Conservation (phyloP, 2,888 invertebrate species). For the Drosophila formosana region DNA sequence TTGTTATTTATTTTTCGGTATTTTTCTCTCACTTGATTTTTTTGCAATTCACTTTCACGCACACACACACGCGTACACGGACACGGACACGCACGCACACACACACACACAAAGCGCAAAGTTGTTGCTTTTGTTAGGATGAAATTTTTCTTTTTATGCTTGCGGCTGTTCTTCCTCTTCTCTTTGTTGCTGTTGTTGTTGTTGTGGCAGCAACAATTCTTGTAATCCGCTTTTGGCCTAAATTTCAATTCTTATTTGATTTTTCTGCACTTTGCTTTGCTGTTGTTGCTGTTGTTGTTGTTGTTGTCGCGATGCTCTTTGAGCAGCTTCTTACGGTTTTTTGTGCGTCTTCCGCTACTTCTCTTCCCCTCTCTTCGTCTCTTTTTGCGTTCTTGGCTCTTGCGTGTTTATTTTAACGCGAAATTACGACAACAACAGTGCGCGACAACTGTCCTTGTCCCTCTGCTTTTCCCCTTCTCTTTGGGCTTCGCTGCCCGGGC, state of each 20-base stretch:
- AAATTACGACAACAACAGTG: conserved; percentile 33
- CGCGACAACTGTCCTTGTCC: conserved; percentile 25
- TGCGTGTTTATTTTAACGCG: conserved; percentile 66
- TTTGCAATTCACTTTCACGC: conserved; percentile 63
- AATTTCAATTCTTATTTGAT: conserved; percentile 74
- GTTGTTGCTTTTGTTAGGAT: conserved; percentile 38
- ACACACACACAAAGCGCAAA: conserved; percentile 20
- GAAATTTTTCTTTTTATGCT: conserved; percentile 48
- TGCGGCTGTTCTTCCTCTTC: conserved; percentile 29
- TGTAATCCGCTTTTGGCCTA: conserved; percentile 79
- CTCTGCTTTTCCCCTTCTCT: background rate
- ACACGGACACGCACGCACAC: conserved; percentile 6
- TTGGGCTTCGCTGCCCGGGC: conserved; percentile 25
- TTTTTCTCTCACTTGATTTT: conserved; percentile 35
- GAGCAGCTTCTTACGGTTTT: conserved; percentile 37
- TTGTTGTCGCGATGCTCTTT: conserved; percentile 23
- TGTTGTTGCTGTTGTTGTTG: background rate
- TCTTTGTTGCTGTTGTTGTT: conserved; percentile 36
- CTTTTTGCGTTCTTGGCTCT: conserved; percentile 17
- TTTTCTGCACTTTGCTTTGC: conserved; percentile 46
- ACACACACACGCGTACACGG: conserved; percentile 15
- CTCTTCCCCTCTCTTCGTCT: conserved; percentile 10
- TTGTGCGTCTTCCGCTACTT: conserved; percentile 10
- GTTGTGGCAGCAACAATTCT: conserved; percentile 58
- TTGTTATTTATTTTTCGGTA: conserved; percentile 32